Base-by-base conservation (phyloP, 2,113 vertebrate genomes). In the western clawed frog (Xenopus tropicalis) region DNA sequence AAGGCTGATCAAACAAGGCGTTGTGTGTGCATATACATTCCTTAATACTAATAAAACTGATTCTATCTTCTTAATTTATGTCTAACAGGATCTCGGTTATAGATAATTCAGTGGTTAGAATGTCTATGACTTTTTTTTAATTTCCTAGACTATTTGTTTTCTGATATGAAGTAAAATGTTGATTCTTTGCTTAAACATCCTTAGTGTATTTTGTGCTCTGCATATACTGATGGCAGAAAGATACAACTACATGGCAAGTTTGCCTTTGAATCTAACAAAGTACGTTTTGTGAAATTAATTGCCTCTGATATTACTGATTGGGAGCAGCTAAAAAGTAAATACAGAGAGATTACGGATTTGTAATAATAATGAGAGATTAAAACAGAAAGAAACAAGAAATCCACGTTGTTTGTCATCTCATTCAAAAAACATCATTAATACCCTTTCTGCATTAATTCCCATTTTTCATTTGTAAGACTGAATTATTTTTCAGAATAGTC, bases 251-350 rank as follows among this genome's bases (percentile, higher is more conserved):
- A 9, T 59, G 20, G 21, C 23, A 11, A 59, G 21, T 59, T 22
- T 7, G 14, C 20, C 22, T 59, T 23, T 23, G 8, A 59, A 24
- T 59, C 21, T 59, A 23, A 20, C 57, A 23, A 9, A 23, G 14
- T 22, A 59, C 20, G 23, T 54, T 59, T 59, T 59, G 57, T 59
- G 14, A 14, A 20, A 59, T 59, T 59, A 23, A 59, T 59, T 59
- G 20, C 22, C 14, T 59, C 10, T 22, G 57, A 59, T 22, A 24
- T 10, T 13, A 59, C 57, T 23, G 57, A 59, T 59, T 59, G 57
- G 20, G 21, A 59, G 20, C 20, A 59, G 22, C 20, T 22, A 59
- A 3, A 59, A 59, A 23, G 20, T 48, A 17, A 48, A 48, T 48
- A 1, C 16, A 13, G 16, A 48, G 46, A 12, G 16, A 48, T 48